These are phyloP conservation scores for Poeciliopsis infans DNA, from an alignment of 2,797 vertebrate species.

Conservation along the genomic window DNA sequence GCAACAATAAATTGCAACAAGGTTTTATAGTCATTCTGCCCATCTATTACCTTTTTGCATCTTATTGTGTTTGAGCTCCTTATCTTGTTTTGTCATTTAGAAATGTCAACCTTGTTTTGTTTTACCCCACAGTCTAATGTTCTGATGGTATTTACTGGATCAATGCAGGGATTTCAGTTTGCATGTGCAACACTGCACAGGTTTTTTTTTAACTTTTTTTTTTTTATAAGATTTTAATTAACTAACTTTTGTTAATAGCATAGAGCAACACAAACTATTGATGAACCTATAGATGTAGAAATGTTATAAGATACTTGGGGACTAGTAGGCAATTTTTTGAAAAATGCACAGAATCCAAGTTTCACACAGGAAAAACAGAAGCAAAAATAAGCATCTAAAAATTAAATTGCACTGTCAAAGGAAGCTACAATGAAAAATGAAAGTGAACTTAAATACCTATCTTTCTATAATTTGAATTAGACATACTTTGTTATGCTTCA, in stretches of 20 bases:
- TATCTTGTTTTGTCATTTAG: not conserved
- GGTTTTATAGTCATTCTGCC: constrained; percentile 16
- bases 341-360: not conserved
- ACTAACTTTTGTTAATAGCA: not conserved
- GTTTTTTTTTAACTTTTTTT: not conserved
- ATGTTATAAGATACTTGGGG: accelerated
- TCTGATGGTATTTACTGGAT: not conserved
- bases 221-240: not conserved
- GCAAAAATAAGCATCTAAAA: not conserved
- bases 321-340: not conserved
- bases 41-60: constrained; percentile 1
- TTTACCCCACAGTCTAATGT: not conserved
- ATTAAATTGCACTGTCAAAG: not conserved
- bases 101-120: constrained; percentile 16
- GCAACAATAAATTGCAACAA: constrained; percentile 64
- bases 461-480: constrained; percentile 25
- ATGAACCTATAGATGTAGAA: not conserved
- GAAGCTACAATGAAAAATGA: constrained; percentile 10
- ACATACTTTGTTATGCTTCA: constrained; percentile 12
- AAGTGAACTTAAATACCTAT: constrained; percentile 15
- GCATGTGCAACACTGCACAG: constrained; percentile 49
- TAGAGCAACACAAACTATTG: not conserved
- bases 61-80: not conserved
- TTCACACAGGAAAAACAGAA: not conserved
- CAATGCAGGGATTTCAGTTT: constrained; percentile 17